A percentile compares a stretch with the other conserved stretches of the same genome.
These are phyloP conservation scores for Neocloeon triangulifer DNA, from an alignment of 1,140 invertebrate genomes.

Conservation along the genomic window DNA sequence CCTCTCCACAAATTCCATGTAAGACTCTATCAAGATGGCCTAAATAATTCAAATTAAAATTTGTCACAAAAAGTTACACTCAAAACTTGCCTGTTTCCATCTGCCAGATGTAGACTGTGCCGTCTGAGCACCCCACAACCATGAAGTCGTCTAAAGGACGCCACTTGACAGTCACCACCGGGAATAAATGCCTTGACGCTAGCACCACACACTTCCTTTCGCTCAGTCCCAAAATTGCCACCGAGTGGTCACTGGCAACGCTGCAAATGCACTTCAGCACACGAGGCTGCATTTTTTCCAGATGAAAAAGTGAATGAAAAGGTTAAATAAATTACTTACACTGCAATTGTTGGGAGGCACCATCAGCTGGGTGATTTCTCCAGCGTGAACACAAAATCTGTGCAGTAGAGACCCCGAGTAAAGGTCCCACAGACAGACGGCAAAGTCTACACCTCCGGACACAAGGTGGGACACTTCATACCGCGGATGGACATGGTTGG, in stretches of 20 bases:
- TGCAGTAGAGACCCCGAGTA: constrained; percentile 74
- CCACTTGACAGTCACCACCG: constrained; percentile 92
- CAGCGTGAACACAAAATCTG: constrained; percentile 90
- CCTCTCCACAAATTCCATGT: constrained; percentile 86
- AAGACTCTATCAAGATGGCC: constrained; percentile 88
- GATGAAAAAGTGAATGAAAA: constrained; percentile 1
- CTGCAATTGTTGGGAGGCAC: constrained; percentile 83
- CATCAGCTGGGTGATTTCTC: constrained; percentile 72
- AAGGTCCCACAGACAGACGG: constrained; percentile 93
- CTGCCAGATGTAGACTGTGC: constrained; percentile 97
- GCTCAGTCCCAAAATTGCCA: constrained; percentile 75
- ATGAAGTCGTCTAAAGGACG: constrained; percentile 94
- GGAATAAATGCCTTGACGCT: constrained; percentile 89
- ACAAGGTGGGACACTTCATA: constrained; percentile 83
- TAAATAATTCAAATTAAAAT: constrained; percentile 12
- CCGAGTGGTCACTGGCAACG: constrained; percentile 93
- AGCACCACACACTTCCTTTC: constrained; percentile 89
- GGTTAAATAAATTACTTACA: constrained; percentile 28
- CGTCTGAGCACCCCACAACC: constrained; percentile 93
- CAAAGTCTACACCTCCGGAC: constrained; percentile 93
- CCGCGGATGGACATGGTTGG: constrained; percentile 72
- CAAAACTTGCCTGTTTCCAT: constrained; percentile 98
- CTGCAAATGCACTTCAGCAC: constrained; percentile 91
- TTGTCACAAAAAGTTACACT: too few species aligned
- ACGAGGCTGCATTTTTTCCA: constrained; percentile 45